A percentile compares a stretch with the other conserved stretches of the same genome.
These are phyloP conservation scores for Nudaria mundana DNA, from an alignment of 2,888 invertebrate species.

Conservation along the genomic window DNA sequence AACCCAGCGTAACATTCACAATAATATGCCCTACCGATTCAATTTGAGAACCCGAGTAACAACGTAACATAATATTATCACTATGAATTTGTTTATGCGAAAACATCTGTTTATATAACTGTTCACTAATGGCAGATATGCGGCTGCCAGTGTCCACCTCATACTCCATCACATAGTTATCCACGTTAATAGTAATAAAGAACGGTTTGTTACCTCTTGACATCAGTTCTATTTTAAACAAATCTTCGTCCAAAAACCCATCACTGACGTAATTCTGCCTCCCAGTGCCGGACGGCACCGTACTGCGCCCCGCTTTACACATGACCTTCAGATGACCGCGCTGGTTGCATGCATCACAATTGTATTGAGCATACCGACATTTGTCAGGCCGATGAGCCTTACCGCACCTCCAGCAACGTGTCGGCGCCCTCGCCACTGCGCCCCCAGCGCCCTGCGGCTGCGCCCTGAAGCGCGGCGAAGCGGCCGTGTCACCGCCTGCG, in stretches of 20 bases:
- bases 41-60: no score
- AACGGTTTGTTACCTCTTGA: conserved; percentile 1
- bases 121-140: no score
- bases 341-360: no score
- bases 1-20: neutral
- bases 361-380: no score
- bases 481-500: neutral
- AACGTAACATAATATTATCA: no score
- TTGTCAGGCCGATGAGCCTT: neutral
- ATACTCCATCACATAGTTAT: neutral
- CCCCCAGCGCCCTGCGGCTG: neutral
- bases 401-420: neutral
- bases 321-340: no score
- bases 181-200: neutral
- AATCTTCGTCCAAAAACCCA: no score
- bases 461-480: neutral
- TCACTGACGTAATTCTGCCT: no score
- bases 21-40: conserved; percentile 1
- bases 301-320: neutral
- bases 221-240: no score
- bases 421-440: neutral
- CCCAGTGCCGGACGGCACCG: no score
- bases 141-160: no score
- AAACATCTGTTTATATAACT: no score
- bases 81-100: neutral